Evolutionary conservation across 2,888 invertebrate species (phyloP), one percentile per base, ranked within the genome.

Genomic region (Laothoe populi): DNA sequence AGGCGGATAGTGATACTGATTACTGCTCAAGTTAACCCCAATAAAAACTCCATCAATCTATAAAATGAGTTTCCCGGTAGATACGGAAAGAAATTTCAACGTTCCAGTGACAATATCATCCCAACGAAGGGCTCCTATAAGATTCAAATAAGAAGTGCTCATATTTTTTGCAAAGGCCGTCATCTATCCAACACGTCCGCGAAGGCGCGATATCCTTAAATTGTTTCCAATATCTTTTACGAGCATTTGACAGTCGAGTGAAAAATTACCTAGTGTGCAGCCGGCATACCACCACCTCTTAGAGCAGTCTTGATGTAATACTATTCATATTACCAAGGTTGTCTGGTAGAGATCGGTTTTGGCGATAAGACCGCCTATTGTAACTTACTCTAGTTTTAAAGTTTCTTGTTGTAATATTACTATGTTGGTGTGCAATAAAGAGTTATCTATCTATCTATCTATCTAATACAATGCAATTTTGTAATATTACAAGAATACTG

Each of bases 141-240:
- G 66, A 70, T 74, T 72, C 66, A 66, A 75, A 74, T 75, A 77
- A 80, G 70, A 72, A 73, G 76, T 75, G 76, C 79, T 79, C 81
- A 81, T 78, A 80, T 82, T 81, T 79, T 80, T 81, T 75, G 73
- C 75, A 75, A 74, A 77, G 73, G 68, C 68, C 71, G 70, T 70
- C 74, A 72, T 74, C 72, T 71, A 66, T 66, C 66, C 72, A 74
- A 77, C 74, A 76, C 75, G 81, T 82, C 83, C 83, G 73, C 76
- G 74, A 79, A 78, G 83, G 79, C 81, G 71, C 79, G 86, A 88
- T 86, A 86, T 87, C 81, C 77, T 86, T 87, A 87, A 89, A 89
- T 88, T 90, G 89, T 88, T 87, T 88, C 86, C 88, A 89, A 88
- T 88, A 89, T 88, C 82, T 87, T 88, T 87, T 85, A 88, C 83